phyloP scores from a whole-genome alignment of 2,888 invertebrate genomes.

The Drosophila longiperda region DNA sequence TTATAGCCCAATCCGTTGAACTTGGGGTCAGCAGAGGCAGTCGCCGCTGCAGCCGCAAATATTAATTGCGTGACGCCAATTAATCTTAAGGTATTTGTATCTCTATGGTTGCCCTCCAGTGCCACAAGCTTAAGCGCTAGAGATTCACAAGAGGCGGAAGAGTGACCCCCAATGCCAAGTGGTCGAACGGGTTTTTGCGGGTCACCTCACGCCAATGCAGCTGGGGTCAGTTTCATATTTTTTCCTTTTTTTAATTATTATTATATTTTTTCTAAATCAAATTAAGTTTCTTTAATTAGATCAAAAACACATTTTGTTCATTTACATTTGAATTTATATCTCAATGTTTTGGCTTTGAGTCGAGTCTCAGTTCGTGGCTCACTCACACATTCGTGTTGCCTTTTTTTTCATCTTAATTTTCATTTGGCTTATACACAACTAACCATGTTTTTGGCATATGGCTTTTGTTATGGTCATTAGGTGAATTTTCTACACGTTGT shows the following conservation, averaged over 20 bases:
- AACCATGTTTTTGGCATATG: conserved; percentile 24
- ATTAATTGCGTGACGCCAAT: conserved; percentile 72
- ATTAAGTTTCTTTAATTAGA: conserved; percentile 71
- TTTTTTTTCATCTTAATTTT: conserved; percentile 5
- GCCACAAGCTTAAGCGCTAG: conserved; percentile 39
- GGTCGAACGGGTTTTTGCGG: conserved; percentile 63
- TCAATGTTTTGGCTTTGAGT: conserved; percentile 6
- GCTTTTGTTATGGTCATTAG: conserved; percentile 47
- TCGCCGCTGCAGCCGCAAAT: conserved; percentile 44
- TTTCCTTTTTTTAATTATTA: conserved; percentile 8
- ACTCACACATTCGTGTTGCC: conserved; percentile 51
- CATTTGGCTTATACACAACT: background rate
- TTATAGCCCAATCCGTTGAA: conserved; percentile 58
- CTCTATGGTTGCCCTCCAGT: conserved; percentile 43
- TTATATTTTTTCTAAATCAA: conserved; percentile 16
- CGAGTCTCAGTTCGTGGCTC: conserved; percentile 40
- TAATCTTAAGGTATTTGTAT: conserved; percentile 3
- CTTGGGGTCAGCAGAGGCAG: conserved; percentile 50
- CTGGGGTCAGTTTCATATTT: conserved; percentile 34
- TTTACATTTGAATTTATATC: conserved; percentile 59
- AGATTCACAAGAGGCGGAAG: conserved; percentile 14
- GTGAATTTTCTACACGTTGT: conserved; percentile 40
- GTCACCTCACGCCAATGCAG: conserved; percentile 45
- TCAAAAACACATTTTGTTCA: conserved; percentile 53
- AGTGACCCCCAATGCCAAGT: conserved; percentile 70